Evolutionary conservation across 2,113 vertebrate genomes (phyloP), one percentile per base, ranked within the genome.

Genomic region (Pomatorhinus ruficollis): DNA sequence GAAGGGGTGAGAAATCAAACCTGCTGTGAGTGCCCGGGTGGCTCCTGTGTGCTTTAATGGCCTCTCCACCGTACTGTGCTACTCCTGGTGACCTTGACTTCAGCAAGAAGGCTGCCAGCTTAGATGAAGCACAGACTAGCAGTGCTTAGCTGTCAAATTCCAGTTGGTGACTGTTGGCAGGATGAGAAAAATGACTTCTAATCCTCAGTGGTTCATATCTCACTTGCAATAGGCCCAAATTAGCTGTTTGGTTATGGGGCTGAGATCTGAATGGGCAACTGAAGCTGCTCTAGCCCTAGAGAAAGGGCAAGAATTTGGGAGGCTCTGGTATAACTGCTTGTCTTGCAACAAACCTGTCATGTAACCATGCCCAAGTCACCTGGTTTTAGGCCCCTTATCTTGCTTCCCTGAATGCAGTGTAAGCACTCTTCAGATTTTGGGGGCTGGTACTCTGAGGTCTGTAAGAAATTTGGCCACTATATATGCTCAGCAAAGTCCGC

Each of bases 111-210:
- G 72, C 60, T 77, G 75, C 65, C 75, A 77, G 59, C 37, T 77
- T 44, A 81, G 89, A 85, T 52, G 35, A 37, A 91, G 83, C 19
- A 13, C 68, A 64, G 82, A 42, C 74, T 50, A 82, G 54, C 57
- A 74, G 61, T 88, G 78, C 82, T 91, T 83, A 93, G 90, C 84
- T 90, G 82, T 87, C 71, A 90, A 69, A 89, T 95, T 95, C 66
- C 78, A 53, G 50, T 19, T 5, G 1, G 52, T 50, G 54, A 87
- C 68, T 5, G 10, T 42, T 85, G 66, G 47, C 72, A 83, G 52
- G 28, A 89, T 74, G 68, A 77, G 44, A 25, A 91, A 86, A 90
- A 52, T n/a, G 1, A 77, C 59, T 80, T 90, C 88, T 64, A 44
- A 54, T 52, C 70, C 74, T 89, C 18, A 1, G 15, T 50, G 33